These are phyloP conservation scores for Neomorphus geoffroyi DNA, from an alignment of 2,797 vertebrate genomes.

Conservation along the genomic window DNA sequence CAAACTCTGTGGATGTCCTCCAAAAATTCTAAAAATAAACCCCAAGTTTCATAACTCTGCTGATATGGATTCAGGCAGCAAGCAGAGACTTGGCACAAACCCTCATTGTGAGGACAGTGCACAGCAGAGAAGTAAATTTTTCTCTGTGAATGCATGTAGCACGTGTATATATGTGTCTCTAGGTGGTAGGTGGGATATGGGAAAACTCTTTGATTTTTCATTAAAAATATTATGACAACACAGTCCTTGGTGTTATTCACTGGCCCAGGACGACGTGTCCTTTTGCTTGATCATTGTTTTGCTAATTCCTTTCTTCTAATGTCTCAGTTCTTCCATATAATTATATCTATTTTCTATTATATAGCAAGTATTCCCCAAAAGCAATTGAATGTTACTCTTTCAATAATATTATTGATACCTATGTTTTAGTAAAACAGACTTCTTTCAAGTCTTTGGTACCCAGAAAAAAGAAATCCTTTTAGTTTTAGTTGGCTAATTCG, in stretches of 20 bases:
- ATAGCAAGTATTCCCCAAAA: background rate
- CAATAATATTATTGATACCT: background rate
- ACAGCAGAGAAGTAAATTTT: background rate
- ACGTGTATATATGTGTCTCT: rapidly evolving
- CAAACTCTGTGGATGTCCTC: background rate
- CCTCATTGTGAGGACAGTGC: background rate
- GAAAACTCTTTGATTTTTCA: background rate
- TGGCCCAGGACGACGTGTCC: background rate
- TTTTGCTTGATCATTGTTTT: background rate
- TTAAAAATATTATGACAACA: background rate
- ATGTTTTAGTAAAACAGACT: background rate
- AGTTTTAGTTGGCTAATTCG: background rate
- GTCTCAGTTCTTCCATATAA: background rate
- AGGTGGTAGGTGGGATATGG: background rate
- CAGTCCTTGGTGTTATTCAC: background rate
- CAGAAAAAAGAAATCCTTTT: background rate
- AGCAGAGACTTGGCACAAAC: background rate
- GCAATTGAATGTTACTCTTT: background rate
- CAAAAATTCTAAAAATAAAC: background rate
- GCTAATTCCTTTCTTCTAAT: background rate
- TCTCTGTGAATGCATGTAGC: background rate
- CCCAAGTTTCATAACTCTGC: background rate
- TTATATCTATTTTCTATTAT: background rate
- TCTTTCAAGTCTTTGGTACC: background rate
- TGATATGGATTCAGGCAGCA: background rate